Percentiles rank a stretch among this genome's conserved stretches.
Conservation (phyloP, 1,140 invertebrate species). For the Cylas formicarius region DNA sequence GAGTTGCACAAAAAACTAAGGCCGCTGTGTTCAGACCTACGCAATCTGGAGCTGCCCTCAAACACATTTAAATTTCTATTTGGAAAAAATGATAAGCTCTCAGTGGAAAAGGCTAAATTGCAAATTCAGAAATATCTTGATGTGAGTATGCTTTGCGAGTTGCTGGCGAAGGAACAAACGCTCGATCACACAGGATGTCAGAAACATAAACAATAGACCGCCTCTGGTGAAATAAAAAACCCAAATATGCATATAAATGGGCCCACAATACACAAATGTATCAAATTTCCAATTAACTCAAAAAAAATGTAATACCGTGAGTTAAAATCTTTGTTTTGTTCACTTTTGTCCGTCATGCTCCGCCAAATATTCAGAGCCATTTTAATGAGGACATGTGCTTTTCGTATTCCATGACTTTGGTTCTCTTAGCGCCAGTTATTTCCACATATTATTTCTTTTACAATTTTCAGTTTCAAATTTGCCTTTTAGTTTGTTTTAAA, state of each 20-base stretch:
- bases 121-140: conserved; percentile 81
- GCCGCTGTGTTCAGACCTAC: conserved; percentile 70
- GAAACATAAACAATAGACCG: too few species aligned
- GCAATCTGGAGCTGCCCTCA: conserved; percentile 71
- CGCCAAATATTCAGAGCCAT: too few species aligned
- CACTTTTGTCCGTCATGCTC: background rate
- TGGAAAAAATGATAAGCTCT: conserved; percentile 68
- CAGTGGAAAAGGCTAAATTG: conserved; percentile 71
- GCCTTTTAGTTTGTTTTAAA: conserved; percentile 67
- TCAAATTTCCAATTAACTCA: conserved; percentile 5
- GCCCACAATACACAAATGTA: conserved; percentile 2
- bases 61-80: conserved; percentile 72
- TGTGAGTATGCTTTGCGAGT: conserved; percentile 56
- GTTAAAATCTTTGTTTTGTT: conserved; percentile 10
- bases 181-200: too few species aligned
- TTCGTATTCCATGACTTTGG: too few species aligned
- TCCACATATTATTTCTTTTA: too few species aligned
- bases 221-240: too few species aligned
- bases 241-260: too few species aligned
- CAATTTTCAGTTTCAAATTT: too few species aligned
- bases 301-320: too few species aligned
- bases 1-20: conserved; percentile 77
- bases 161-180: too few species aligned
- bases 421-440: too few species aligned
- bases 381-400: too few species aligned